phyloP scores from a whole-genome alignment of 2,888 invertebrate species.

The Craniophora ligustri region DNA sequence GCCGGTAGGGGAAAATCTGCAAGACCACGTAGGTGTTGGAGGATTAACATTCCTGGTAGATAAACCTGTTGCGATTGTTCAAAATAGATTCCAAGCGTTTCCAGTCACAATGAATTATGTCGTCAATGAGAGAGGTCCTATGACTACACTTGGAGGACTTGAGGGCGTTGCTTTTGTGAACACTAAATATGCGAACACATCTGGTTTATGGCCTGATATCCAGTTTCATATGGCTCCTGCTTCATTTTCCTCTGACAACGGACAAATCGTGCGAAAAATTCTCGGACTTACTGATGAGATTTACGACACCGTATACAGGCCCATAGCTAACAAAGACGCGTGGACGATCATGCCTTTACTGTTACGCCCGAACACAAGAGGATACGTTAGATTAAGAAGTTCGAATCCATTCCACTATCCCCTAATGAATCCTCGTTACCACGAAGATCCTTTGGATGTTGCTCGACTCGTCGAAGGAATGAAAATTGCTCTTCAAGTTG shows the following conservation, averaged over 20 bases:
- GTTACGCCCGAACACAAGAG: conserved; percentile 93
- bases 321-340: conserved; percentile 93
- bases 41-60: conserved; percentile 94
- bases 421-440: conserved; percentile 97
- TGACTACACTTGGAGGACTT: conserved; percentile 96
- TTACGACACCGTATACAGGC: conserved; percentile 93
- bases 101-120: conserved; percentile 95
- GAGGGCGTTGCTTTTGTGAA: conserved; percentile 96
- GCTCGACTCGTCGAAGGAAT: conserved; percentile 95
- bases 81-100: conserved; percentile 93
- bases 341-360: conserved; percentile 96
- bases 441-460: conserved; percentile 93
- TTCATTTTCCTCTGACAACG: conserved; percentile 94
- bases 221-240: conserved; percentile 98
- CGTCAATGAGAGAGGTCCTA: conserved; percentile 93
- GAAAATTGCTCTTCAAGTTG: conserved; percentile 92
- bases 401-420: conserved; percentile 96
- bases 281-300: conserved; percentile 94
- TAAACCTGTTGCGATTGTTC: conserved; percentile 94
- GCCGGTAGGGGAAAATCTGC: conserved; percentile 94
- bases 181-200: conserved; percentile 93
- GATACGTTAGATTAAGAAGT: conserved; percentile 92
- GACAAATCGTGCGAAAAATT: conserved; percentile 92
- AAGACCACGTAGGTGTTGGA: conserved; percentile 96
- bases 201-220: conserved; percentile 95